phyloP scores from a whole-genome alignment of 2,113 vertebrate genomes.

The Bambusicola thoracicus region DNA sequence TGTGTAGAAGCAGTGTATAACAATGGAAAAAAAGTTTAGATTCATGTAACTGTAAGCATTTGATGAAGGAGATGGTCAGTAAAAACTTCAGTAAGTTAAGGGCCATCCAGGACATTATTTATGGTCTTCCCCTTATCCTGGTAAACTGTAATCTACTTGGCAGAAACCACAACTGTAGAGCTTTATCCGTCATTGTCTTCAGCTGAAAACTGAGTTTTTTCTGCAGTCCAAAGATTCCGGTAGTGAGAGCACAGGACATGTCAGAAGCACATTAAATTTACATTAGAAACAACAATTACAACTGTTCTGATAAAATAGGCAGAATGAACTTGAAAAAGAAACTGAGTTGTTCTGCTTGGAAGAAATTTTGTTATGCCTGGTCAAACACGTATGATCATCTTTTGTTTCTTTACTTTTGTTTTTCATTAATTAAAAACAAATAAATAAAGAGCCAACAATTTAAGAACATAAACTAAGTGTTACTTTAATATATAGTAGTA shows the following conservation, averaged over 20 bases:
- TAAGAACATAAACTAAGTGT: neutral
- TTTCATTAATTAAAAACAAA: neutral
- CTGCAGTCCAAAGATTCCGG: neutral
- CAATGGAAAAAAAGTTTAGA: neutral
- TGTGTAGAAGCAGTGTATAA: neutral
- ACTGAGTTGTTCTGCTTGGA: neutral
- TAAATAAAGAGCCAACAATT: neutral
- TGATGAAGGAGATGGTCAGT: neutral
- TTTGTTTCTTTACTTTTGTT: neutral
- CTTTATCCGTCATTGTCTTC: neutral
- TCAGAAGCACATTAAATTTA: neutral
- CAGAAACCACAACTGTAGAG: neutral
- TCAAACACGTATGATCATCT: neutral
- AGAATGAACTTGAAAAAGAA: neutral
- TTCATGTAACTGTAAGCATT: neutral
- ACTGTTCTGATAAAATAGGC: neutral
- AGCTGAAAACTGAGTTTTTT: neutral
- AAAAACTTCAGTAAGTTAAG: neutral
- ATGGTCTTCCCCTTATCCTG: neutral
- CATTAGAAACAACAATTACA: neutral
- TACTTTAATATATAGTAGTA: neutral
- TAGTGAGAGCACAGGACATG: accelerated
- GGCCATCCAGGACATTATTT: neutral
- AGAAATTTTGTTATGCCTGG: neutral
- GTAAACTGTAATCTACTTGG: neutral